A percentile compares a stretch with the other conserved stretches of the same genome.
Evolutionary conservation across 2,797 vertebrate species (phyloP).

Genomic region (Esox masquinongy): DNA sequence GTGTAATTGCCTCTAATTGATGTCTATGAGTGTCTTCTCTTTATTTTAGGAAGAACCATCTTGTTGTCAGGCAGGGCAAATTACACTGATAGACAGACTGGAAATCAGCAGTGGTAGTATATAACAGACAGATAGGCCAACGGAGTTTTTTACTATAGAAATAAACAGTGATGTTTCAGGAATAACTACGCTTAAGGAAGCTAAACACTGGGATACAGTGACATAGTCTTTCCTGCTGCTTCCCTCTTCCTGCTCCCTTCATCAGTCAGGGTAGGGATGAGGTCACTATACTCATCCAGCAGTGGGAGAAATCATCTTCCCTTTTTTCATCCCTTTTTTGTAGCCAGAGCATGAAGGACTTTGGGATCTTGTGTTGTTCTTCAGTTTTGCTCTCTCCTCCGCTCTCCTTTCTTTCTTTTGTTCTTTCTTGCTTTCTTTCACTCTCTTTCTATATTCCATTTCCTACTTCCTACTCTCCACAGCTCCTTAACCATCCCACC

Average conservation of each 20-base stretch:
- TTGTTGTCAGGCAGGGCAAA: constrained; percentile 78
- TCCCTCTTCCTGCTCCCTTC: constrained; percentile 55
- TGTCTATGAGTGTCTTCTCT: constrained; percentile 90
- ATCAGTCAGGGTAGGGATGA: constrained; percentile 75
- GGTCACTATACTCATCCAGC: constrained; percentile 77
- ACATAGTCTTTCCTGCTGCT: constrained; percentile 42
- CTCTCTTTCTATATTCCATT: constrained; percentile 3
- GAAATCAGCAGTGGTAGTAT: not conserved
- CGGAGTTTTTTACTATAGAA: constrained; percentile 41
- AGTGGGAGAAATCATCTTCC: constrained; percentile 72
- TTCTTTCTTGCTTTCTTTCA: not conserved
- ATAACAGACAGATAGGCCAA: constrained; percentile 47
- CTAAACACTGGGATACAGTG: constrained; percentile 64
- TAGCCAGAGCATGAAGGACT: constrained; percentile 79
- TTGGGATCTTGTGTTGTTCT: constrained; percentile 58
- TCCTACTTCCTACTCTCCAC: not conserved
- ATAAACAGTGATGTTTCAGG: constrained; percentile 56
- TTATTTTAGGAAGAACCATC: constrained; percentile 77
- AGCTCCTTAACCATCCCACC: constrained; percentile 34
- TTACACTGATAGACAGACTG: constrained; percentile 78
- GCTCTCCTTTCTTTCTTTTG: not conserved
- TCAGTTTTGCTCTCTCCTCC: not conserved
- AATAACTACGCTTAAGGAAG: constrained; percentile 61
- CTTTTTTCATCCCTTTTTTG: constrained; percentile 76
- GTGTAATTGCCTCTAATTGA: constrained; percentile 98